Base-by-base conservation (phyloP, 2,113 vertebrate species). In the Baryphthengus martii region DNA sequence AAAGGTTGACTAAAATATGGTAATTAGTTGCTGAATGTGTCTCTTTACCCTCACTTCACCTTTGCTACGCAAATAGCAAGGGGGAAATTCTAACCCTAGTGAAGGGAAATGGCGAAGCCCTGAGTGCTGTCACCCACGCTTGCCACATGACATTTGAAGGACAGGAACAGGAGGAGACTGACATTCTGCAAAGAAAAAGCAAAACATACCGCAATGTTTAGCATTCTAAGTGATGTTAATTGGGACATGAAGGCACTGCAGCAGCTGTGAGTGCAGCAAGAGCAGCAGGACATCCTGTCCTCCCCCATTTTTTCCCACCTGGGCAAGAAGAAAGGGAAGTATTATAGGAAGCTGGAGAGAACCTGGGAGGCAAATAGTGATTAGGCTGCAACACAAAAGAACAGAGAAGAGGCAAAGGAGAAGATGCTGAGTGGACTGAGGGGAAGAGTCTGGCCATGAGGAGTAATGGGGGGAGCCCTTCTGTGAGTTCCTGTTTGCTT, bases 11-110 rank as follows among this genome's bases (percentile, higher is more conserved):
- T 58, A 42, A 90, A 84, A 52, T 61, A 47, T 40, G 24, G 35
- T 78, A 84, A 93, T 95, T 84, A 84, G 63, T 80, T 72, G 52
- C 39, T 89, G 86, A 68, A 58, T 13, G 29, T 39, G 61, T 63
- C 56, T 95, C 47, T 89, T 33, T 26, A 42, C 12, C 7, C 44
- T 76, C 47, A 33, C 13, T 58, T 83, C 52, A 20, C 85, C 61
- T 90, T 84, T 92, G 83, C 83, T 81, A 52, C 72, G 86, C 84
- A 95, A 95, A 95, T 44, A 84, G 52, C 65, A 84, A 78, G 56
- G 47, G 37, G 47, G 42, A 78, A 86, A 26, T 75, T 93, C 44
- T 59, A 5, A 0, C 73, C 45, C 33, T 39, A 52, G 47, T 31
- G 59, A 81, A 74, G n/a, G 0, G 0, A 93, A 73, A 88, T 52